Evolutionary conservation across 2,888 invertebrate species (phyloP).

Genomic region (Ormyrus rosae): DNA sequence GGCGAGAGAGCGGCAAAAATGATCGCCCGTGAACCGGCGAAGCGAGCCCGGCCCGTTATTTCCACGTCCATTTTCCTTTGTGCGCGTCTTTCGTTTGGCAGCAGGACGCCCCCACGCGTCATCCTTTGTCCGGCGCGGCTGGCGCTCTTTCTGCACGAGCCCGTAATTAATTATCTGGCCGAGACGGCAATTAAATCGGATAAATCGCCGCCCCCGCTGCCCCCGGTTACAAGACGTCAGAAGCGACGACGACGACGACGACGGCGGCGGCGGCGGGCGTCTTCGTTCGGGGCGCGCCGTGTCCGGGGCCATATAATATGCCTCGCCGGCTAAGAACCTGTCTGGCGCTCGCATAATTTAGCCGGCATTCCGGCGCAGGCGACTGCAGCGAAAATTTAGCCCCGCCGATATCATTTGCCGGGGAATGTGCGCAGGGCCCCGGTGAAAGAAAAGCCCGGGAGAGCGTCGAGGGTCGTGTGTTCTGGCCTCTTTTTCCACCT

Average conservation of each 20-base stretch:
- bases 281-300: too few relatives aligned
- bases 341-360: too few relatives aligned
- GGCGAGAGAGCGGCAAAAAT: conserved; percentile 2
- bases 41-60: neutral
- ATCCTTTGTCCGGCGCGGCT: conserved; percentile 44
- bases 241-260: neutral
- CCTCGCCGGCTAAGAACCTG: too few relatives aligned
- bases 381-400: too few relatives aligned
- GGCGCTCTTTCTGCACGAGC: conserved; percentile 17
- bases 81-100: conserved; percentile 43
- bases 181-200: conserved; percentile 64
- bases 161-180: conserved; percentile 64
- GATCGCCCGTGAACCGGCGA: neutral
- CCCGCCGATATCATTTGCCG: too few relatives aligned
- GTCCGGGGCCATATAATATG: too few relatives aligned
- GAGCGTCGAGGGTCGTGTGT: neutral
- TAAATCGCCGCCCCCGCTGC: conserved; percentile 59
- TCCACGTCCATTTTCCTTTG: conserved; percentile 34
- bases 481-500: neutral
- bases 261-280: too few relatives aligned
- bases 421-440: neutral
- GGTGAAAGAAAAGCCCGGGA: neutral
- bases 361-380: too few relatives aligned
- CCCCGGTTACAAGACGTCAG: conserved; percentile 26
- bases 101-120: conserved; percentile 20